These are phyloP conservation scores for Oreortyx pictus DNA, from an alignment of 2,797 vertebrate genomes.

Conservation along the genomic window DNA sequence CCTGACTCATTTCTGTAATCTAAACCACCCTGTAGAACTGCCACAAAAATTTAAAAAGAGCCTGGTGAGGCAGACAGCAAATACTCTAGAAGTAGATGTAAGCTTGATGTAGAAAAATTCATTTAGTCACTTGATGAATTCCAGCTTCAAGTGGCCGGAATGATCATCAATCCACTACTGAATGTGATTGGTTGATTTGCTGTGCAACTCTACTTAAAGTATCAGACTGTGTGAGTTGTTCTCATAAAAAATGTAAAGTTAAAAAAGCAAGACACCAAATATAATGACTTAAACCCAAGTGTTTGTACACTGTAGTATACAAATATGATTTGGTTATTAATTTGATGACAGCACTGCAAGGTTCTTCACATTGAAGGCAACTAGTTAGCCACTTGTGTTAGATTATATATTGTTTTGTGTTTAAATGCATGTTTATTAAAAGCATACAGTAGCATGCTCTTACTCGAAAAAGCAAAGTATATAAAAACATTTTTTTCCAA, in stretches of 20 bases:
- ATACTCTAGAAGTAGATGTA: not conserved
- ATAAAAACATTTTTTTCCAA: not conserved
- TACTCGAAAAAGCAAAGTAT: not conserved
- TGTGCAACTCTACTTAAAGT: not conserved
- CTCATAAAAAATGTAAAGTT: not conserved
- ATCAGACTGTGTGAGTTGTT: accelerated
- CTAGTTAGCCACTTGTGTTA: not conserved
- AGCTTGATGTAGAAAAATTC: not conserved
- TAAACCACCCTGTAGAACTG: not conserved
- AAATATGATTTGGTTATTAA: not conserved
- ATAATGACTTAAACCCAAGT: not conserved
- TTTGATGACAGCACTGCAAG: not conserved
- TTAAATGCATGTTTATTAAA: not conserved
- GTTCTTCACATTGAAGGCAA: not conserved
- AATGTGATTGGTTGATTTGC: not conserved
- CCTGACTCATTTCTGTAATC: not conserved
- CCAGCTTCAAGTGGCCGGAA: not conserved
- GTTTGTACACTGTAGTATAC: not conserved
- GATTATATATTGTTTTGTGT: not conserved
- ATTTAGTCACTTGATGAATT: not conserved
- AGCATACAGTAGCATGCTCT: not conserved
- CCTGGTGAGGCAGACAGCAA: not conserved
- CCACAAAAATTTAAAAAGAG: not conserved
- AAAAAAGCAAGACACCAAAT: not conserved
- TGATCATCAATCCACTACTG: not conserved